Evolutionary conservation across 2,797 vertebrate genomes (phyloP).

Genomic region (Pangasius djambal): DNA sequence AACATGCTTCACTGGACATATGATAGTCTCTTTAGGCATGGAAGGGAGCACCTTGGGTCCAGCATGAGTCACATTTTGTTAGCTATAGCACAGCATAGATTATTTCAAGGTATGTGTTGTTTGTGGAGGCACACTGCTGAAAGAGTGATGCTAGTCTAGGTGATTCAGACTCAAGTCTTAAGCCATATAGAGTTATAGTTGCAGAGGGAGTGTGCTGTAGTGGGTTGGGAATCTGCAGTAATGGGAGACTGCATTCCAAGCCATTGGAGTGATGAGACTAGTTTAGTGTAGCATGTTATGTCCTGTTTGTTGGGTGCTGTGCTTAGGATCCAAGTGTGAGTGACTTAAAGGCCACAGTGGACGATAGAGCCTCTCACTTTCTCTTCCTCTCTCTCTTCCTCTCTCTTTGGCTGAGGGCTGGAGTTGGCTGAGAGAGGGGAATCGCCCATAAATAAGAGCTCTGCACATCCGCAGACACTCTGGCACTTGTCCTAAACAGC

Average conservation of each 20-base stretch:
- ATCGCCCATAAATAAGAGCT: slow-evolving; percentile 73
- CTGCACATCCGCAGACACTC: slow-evolving; percentile 70
- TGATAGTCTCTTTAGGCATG: not conserved
- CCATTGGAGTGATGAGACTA: slow-evolving; percentile 16
- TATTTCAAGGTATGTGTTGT: slow-evolving; percentile 34
- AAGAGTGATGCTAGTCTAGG: slow-evolving; percentile 16
- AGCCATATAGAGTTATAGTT: slow-evolving; percentile 34
- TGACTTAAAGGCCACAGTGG: slow-evolving; percentile 16
- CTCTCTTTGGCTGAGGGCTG: slow-evolving; percentile 34
- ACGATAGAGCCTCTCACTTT: slow-evolving; percentile 23
- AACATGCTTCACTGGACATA: slow-evolving; percentile 1
- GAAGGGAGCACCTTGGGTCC: not conserved
- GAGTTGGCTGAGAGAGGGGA: slow-evolving; percentile 61
- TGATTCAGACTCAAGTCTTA: slow-evolving; percentile 31
- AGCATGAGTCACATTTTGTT: slow-evolving; percentile 1
- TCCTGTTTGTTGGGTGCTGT: slow-evolving; percentile 15
- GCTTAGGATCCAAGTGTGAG: not conserved
- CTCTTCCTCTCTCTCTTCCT: slow-evolving; percentile 7
- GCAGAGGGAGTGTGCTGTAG: slow-evolving; percentile 27
- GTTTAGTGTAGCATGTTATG: slow-evolving; percentile 32
- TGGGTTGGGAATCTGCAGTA: slow-evolving; percentile 7
- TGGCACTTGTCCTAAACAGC: slow-evolving; percentile 71
- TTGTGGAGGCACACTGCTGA: slow-evolving; percentile 23
- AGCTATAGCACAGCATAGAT: slow-evolving; percentile 10
- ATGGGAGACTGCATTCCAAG: slow-evolving; percentile 8